phyloP scores from a whole-genome alignment of 2,888 invertebrate species.

The Tetramorium bicarinatum region DNA sequence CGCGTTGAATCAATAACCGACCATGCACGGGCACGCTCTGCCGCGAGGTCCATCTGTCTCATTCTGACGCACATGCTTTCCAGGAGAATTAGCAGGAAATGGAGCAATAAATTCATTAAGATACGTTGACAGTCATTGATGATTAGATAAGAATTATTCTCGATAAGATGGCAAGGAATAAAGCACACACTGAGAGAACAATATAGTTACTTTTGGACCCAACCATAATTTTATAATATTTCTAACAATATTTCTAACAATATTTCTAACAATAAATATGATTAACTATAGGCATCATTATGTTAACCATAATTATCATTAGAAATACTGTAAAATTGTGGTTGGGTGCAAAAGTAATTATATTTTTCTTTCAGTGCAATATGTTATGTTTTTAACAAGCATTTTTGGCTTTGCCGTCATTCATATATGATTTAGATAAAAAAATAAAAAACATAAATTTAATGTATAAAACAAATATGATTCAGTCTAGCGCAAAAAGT shows the following conservation, averaged over 20 bases:
- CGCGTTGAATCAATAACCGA: slow-evolving; percentile 28
- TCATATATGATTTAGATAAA: not conserved
- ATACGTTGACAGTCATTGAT: not conserved
- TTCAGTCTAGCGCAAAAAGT: not conserved
- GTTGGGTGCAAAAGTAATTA: too few relatives aligned
- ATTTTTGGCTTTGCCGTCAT: not conserved
- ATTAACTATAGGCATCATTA: too few relatives aligned
- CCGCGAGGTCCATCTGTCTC: not conserved
- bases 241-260: too few relatives aligned
- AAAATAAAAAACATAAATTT: too few relatives aligned
- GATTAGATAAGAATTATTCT: not conserved
- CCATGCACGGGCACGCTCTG: not conserved
- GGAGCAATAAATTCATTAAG: slow-evolving; percentile 4
- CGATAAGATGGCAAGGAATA: not conserved
- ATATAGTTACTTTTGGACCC: too few relatives aligned
- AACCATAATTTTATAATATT: too few relatives aligned
- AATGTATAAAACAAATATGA: not conserved
- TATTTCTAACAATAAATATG: too few relatives aligned
- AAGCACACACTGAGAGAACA: not conserved
- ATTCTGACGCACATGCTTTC: not conserved
- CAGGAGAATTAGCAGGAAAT: not conserved
- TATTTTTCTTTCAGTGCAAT: not conserved
- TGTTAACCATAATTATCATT: too few relatives aligned
- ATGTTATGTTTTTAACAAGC: not conserved
- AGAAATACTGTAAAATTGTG: too few relatives aligned